Conservation (phyloP, 2,888 invertebrate species). For the Dascillus cervinus region DNA sequence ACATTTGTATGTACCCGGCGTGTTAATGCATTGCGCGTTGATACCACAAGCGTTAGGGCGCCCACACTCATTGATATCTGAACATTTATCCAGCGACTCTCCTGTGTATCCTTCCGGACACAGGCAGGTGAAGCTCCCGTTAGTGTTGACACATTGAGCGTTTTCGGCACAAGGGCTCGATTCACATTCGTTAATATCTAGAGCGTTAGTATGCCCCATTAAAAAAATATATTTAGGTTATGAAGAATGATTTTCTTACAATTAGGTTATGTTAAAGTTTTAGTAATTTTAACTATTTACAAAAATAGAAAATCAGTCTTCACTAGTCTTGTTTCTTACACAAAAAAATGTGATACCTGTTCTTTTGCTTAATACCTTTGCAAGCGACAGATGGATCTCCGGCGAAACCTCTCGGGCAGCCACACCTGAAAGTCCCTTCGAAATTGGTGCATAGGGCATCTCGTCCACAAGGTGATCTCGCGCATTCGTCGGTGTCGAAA, state of each 20-base stretch:
- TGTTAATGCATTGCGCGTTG: constrained; percentile 74
- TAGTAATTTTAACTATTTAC: constrained; percentile 28
- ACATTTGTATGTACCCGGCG: constrained; percentile 72
- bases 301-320: constrained; percentile 43
- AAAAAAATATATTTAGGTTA: constrained; percentile 1
- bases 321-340: constrained; percentile 33
- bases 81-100: constrained; percentile 51
- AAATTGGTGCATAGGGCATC: constrained; percentile 73
- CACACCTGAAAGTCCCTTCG: constrained; percentile 70
- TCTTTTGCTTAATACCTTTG: constrained; percentile 50
- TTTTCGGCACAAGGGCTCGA: constrained; percentile 60
- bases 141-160: constrained; percentile 66
- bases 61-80: constrained; percentile 70
- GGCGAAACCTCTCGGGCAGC: constrained; percentile 74
- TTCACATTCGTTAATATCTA: constrained; percentile 70
- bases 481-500: constrained; percentile 67
- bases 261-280: not conserved
- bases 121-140: constrained; percentile 67
- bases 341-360: constrained; percentile 5
- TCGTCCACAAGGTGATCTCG: constrained; percentile 67
- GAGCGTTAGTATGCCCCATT: too few species aligned
- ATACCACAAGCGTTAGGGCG: constrained; percentile 59
- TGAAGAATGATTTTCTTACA: constrained; percentile 28
- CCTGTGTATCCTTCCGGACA: constrained; percentile 66
- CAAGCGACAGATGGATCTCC: constrained; percentile 72